Conservation (phyloP, 2,113 vertebrate species). For the Laticauda colubrina region DNA sequence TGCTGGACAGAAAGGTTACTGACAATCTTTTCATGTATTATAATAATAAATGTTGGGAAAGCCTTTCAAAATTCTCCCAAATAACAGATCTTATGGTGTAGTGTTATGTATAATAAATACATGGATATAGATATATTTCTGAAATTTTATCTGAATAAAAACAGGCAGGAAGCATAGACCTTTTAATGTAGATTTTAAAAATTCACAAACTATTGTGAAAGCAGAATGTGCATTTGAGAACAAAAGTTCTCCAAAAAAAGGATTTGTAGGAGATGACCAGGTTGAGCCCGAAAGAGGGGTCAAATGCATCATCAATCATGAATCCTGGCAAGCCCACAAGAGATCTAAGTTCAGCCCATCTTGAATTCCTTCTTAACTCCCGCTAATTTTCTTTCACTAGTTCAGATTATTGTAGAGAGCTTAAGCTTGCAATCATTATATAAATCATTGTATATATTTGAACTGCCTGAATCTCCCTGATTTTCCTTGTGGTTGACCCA, state of each 20-base stretch:
- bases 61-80: not conserved
- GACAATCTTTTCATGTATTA: not conserved
- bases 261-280: not conserved
- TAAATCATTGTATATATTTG: not conserved
- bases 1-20: not conserved
- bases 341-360: no score
- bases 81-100: not conserved
- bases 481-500: not conserved
- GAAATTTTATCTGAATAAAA: not conserved
- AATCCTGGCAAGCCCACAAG: not conserved
- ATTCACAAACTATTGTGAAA: not conserved
- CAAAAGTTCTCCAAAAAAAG: not conserved
- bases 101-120: not conserved
- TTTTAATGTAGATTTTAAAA: not conserved
- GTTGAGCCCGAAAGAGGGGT: not conserved
- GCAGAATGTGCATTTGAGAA: not conserved
- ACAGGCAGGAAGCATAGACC: no score
- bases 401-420: not conserved
- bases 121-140: not conserved
- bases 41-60: not conserved
- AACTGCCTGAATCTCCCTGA: not conserved
- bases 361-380: not conserved
- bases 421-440: not conserved
- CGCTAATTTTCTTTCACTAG: not conserved
- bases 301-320: not conserved